Percentiles rank a stretch among this genome's conserved stretches.
These are phyloP conservation scores for Acanthopagrus latus DNA, from an alignment of 2,797 vertebrate genomes.

Conservation along the genomic window DNA sequence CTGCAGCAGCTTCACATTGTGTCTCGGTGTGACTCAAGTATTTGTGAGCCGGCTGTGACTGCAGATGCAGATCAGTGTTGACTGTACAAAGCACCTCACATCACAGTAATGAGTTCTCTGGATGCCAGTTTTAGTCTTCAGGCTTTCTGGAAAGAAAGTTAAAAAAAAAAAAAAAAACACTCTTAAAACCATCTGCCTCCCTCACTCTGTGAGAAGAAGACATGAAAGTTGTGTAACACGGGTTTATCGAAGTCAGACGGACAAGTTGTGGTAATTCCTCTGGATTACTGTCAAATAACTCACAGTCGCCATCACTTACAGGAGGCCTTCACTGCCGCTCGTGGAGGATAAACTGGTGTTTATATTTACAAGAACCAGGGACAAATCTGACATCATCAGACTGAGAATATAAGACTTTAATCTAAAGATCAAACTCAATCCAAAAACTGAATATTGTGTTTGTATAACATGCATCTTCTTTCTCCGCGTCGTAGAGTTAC, in stretches of 20 bases:
- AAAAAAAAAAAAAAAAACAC: too few species aligned
- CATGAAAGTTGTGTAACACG: slow-evolving; percentile 14
- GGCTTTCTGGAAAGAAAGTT: slow-evolving; percentile 1
- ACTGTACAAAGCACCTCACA: slow-evolving; percentile 7
- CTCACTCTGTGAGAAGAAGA: too few species aligned
- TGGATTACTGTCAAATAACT: slow-evolving; percentile 23
- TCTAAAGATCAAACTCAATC: too few species aligned
- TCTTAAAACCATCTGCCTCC: slow-evolving; percentile 11
- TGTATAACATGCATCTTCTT: too few species aligned
- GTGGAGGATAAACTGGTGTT: too few species aligned
- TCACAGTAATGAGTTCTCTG: slow-evolving; percentile 9
- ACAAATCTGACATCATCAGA: not conserved
- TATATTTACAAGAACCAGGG: too few species aligned
- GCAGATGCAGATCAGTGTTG: slow-evolving; percentile 12
- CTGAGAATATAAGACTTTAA: not conserved
- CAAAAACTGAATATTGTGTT: too few species aligned
- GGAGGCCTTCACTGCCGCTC: too few species aligned
- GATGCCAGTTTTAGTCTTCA: not conserved
- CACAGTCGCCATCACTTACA: not conserved
- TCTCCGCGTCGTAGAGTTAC: too few species aligned
- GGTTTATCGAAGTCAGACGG: slow-evolving; percentile 12
- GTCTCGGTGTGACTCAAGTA: slow-evolving; percentile 2
- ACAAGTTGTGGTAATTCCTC: slow-evolving; percentile 4
- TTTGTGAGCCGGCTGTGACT: slow-evolving; percentile 25
- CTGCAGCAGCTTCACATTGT: not conserved